phyloP scores from a whole-genome alignment of 2,113 vertebrate genomes.

The Apeltes quadracus region DNA sequence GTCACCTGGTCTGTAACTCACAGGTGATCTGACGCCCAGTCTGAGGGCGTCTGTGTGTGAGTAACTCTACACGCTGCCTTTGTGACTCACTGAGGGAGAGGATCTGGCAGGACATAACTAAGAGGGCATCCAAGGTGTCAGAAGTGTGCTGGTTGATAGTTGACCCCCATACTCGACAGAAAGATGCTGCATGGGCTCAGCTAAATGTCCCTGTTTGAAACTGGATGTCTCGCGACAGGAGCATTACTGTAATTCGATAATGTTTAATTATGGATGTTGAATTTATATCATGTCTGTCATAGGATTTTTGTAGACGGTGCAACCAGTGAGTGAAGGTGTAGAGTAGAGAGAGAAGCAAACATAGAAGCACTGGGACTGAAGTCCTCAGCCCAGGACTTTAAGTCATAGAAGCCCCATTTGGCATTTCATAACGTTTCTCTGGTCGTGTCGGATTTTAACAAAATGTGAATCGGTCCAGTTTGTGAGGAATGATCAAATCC shows the following conservation, averaged over 20 bases:
- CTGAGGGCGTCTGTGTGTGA: slow-evolving; percentile 2
- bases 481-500: too few species aligned
- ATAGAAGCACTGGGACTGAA: too few species aligned
- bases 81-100: slow-evolving; percentile 34
- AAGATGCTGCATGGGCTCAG: neutral
- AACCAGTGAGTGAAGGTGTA: neutral
- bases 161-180: slow-evolving; percentile 18
- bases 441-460: too few species aligned
- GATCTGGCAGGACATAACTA: slow-evolving; percentile 28
- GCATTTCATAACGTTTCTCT: too few species aligned
- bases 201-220: neutral
- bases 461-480: too few species aligned
- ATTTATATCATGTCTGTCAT: neutral
- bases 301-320: neutral
- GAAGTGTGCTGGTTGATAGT: slow-evolving; percentile 27
- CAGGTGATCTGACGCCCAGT: too few species aligned
- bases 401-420: too few species aligned
- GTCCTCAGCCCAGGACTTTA: too few species aligned
- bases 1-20: neutral
- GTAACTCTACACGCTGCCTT: slow-evolving; percentile 41
- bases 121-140: slow-evolving; percentile 48
- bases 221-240: neutral
- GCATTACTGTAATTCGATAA: neutral
- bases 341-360: neutral
- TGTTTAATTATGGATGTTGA: neutral